phyloP scores from a whole-genome alignment of 1,140 invertebrate species.

The Camponotus floridanus region DNA sequence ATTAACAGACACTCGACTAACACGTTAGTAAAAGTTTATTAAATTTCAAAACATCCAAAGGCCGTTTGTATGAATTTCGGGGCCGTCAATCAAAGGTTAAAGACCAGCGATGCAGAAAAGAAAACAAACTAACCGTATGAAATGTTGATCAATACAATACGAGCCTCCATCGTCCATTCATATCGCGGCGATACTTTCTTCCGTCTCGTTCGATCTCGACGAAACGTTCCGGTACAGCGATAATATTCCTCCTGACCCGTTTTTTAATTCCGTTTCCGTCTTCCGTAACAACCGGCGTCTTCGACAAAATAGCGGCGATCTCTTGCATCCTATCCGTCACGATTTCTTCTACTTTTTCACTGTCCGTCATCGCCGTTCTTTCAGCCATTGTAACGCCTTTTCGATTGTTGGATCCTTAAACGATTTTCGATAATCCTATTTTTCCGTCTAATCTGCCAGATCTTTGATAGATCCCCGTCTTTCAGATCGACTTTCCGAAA shows the following conservation, averaged over 20 bases:
- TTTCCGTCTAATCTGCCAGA: slow-evolving; percentile 36
- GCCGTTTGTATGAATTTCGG: not conserved
- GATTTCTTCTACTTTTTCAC: slow-evolving; percentile 33
- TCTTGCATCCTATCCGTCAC: slow-evolving; percentile 4
- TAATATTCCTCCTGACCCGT: slow-evolving; percentile 42
- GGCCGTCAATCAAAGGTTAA: slow-evolving; percentile 21
- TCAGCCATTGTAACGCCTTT: slow-evolving; percentile 49
- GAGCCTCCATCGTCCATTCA: not conserved
- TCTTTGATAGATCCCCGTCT: slow-evolving; percentile 11
- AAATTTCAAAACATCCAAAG: not conserved
- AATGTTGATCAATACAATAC: slow-evolving; percentile 33
- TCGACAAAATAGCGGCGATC: slow-evolving; percentile 36
- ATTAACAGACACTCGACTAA: not conserved
- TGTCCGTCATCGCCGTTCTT: slow-evolving; percentile 23
- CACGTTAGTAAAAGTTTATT: not conserved
- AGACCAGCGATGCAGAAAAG: slow-evolving; percentile 12
- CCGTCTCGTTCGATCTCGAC: not conserved
- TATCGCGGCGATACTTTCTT: not conserved
- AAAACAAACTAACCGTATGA: not conserved
- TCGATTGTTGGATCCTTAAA: slow-evolving; percentile 46
- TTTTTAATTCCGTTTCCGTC: not conserved
- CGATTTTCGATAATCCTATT: slow-evolving; percentile 60
- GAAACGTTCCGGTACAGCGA: not conserved
- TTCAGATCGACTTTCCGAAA: not conserved
- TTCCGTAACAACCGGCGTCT: slow-evolving; percentile 7